Evolutionary conservation across 2,888 invertebrate species (phyloP).

Genomic region (Hirtodrosophila alboralis): DNA sequence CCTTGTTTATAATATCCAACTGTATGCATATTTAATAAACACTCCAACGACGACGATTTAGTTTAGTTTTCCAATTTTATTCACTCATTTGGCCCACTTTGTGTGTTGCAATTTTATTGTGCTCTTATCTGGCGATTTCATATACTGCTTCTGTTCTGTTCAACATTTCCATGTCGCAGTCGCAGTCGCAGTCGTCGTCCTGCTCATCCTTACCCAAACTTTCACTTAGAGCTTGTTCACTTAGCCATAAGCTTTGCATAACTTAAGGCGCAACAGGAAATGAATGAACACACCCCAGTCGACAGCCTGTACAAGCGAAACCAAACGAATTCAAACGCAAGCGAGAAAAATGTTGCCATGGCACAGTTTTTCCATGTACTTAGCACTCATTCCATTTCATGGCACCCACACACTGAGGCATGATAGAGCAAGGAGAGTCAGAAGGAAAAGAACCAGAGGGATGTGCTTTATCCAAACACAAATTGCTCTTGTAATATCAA

Average conservation of each 20-base stretch:
- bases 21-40: not conserved
- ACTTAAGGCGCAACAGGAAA: constrained; percentile 72
- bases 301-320: constrained; percentile 46
- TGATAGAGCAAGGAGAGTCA: not conserved
- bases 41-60: not conserved
- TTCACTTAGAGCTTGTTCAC: constrained; percentile 54
- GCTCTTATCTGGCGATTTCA: constrained; percentile 22
- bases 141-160: constrained; percentile 10
- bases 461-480: constrained; percentile 43
- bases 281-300: constrained; percentile 61
- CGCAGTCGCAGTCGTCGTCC: constrained; percentile 13
- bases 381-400: constrained; percentile 28
- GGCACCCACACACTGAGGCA: constrained; percentile 3
- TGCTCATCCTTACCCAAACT: constrained; percentile 13
- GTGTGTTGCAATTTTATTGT: constrained; percentile 5
- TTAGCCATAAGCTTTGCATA: constrained; percentile 72
- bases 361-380: constrained; percentile 70
- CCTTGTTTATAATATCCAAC: too few relatives aligned
- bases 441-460: not conserved
- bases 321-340: constrained; percentile 43
- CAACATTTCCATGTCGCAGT: constrained; percentile 30
- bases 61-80: constrained; percentile 10
- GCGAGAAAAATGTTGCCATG: constrained; percentile 58
- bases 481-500: constrained; percentile 71
- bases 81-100: constrained; percentile 6